Evolutionary conservation across 2,113 vertebrate species (phyloP), one percentile per base, ranked within the genome.

Genomic region (Spea multiplicata): DNA sequence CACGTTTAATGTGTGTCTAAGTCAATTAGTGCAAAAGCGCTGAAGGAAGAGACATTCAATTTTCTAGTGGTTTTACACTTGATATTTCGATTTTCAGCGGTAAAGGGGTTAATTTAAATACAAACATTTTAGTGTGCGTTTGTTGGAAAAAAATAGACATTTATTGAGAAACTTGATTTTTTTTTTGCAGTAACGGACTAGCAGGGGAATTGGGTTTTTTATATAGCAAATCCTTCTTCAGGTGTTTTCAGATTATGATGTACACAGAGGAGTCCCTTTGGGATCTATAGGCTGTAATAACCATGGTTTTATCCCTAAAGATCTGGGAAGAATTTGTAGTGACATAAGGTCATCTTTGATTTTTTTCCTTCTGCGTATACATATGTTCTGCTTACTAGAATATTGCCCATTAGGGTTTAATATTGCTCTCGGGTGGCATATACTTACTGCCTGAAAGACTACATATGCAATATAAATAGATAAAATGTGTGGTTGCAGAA

Each of bases 1-100:
- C 74, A 46, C 50, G 13, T 17, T 16, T 68, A 45, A 57, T 57
- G 44, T 13, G n/a, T 66, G 47, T 68, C 64, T 53, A 65, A 68
- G 55, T n/a, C 50, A 57, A 76, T 76, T 76, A 76, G 65, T 59
- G 55, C 14, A 0, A 59, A 59, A 59, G 55, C 12, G 55, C 14
- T 9, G 55, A 1, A 59, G 14, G 10, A 13, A 13, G 55, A 13
- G 8, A 59, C 55, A 59, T 59, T 59, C 6, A 4, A 59, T 59
- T 59, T 59, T 59, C 50, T 59, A 1, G 55, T 13, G 14, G 55
- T 59, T 59, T 59, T 59, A 59, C 12, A 13, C 8, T 59, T 13
- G 2, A 59, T 59, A 59, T 1, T 59, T 53, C 1, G 50, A 1
- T 53, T 8, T 53, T 30, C 30, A 30, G 30, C 30, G 2, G 30